Conservation (phyloP, 2,113 vertebrate species). For the Felis catus region DNA sequence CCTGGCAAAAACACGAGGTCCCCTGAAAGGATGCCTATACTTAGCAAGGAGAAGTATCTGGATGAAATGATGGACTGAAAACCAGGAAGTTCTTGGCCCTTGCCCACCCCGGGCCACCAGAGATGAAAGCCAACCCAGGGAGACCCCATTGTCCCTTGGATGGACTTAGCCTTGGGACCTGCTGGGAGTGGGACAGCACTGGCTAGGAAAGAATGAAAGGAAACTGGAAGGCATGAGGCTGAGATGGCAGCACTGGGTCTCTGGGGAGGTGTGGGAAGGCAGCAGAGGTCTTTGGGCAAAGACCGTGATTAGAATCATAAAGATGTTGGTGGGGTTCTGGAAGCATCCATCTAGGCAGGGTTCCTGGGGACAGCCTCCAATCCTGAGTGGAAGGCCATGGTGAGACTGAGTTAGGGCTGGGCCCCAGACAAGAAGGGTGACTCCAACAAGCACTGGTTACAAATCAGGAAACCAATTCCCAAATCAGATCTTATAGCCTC, state of each 20-base stretch:
- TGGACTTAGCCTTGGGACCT: neutral
- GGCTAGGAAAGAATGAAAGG: neutral
- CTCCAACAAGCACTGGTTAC: neutral
- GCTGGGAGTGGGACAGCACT: neutral
- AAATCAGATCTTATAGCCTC: neutral
- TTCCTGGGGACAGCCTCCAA: neutral
- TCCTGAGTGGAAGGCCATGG: neutral
- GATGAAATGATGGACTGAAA: neutral
- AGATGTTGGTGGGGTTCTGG: neutral
- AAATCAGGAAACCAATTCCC: neutral
- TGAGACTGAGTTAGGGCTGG: neutral
- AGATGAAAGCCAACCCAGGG: neutral
- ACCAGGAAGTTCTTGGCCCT: neutral
- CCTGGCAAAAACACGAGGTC: neutral
- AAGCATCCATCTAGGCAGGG: neutral
- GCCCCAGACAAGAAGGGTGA: neutral
- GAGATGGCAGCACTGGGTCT: neutral
- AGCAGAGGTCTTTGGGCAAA: neutral
- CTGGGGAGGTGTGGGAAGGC: neutral
- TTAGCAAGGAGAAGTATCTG: neutral
- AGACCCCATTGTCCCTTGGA: neutral
- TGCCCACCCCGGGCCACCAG: neutral
- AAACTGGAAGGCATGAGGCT: neutral
- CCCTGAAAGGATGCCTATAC: neutral
- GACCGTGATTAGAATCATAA: neutral